Evolutionary conservation across 2,113 vertebrate genomes (phyloP), one percentile per base, ranked within the genome.

Genomic region (Anolis carolinensis): DNA sequence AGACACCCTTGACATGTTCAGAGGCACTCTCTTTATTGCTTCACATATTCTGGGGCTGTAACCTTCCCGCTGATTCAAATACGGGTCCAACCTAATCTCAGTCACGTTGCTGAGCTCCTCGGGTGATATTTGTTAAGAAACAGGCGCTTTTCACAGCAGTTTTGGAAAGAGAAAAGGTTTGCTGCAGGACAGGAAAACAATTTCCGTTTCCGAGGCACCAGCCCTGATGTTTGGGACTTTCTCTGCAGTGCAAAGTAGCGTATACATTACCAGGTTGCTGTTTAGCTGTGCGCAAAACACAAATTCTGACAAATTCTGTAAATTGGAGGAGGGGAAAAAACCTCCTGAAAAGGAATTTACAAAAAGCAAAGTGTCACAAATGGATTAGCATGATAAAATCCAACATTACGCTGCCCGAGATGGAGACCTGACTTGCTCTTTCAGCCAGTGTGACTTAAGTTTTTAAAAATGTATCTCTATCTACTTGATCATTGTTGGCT

Each of bases 21-120:
- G 81, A 74, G 81, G 81, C 70, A 83, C 70, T 83, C 81, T 74
- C 68, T 83, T 83, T 82, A 82, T 71, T 82, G 81, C 48, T 82
- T 72, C 21, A 27, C 81, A 21, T 21, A 2, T 39, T 36, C 48
- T 55, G 50, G 81, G 48, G 11, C 44, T 71, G 9, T 34, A 21
- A 23, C 32, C 25, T 65, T 14, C 63, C 6, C 68, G 50, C 4
- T 8, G 5, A 9, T 32, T 39, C 18, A 62, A 59, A 73, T 72
- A 71, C 30, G 3, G 27, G 10, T 48, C 67, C 27, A 13, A 59
- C 34, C 71, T 62, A 59, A 39, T 30, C 25, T 20, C 70, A 83
- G 52, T 73, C 34, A 18, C 5, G 8, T 30, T 36, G 23, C 13
- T 23, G 4, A 71, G 9, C 39, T 71, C 4, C 73, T 82, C 21